These are phyloP conservation scores for Lathamus discolor DNA, from an alignment of 2,113 vertebrate genomes.

Conservation along the genomic window DNA sequence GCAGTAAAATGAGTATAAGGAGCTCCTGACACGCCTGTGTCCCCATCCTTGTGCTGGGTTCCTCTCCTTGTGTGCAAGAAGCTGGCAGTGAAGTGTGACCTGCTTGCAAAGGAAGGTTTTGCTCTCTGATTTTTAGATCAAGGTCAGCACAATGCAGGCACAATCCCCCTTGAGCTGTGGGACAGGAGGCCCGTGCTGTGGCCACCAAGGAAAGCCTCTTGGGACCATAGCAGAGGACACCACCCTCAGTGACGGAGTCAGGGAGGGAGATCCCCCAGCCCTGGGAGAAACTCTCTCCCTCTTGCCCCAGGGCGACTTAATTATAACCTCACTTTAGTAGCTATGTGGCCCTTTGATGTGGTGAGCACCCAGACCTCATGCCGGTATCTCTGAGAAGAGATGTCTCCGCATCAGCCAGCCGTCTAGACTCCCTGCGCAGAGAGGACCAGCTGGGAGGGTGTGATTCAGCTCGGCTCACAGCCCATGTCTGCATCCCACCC, in stretches of 20 bases:
- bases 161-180: fast-evolving
- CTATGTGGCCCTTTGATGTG: constrained; percentile 60
- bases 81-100: fast-evolving
- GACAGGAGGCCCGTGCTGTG: fast-evolving
- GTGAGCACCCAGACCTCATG: not conserved
- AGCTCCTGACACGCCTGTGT: not conserved
- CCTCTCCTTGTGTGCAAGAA: not conserved
- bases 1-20: not conserved
- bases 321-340: constrained; percentile 10
- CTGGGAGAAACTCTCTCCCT: constrained; percentile 8
- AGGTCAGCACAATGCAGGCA: not conserved
- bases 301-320: constrained; percentile 5
- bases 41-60: not conserved
- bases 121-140: not conserved
- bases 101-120: not conserved
- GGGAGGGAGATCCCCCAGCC: not conserved
- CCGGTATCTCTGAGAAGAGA: constrained; percentile 2
- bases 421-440: constrained; percentile 12
- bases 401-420: not conserved
- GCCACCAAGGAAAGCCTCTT: not conserved
- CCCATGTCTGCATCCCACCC: not conserved
- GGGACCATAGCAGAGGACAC: not conserved
- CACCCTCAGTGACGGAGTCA: not conserved
- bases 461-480: not conserved
- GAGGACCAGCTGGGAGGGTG: not conserved